phyloP scores from a whole-genome alignment of 2,888 invertebrate genomes.

The Philonicus albiceps region DNA sequence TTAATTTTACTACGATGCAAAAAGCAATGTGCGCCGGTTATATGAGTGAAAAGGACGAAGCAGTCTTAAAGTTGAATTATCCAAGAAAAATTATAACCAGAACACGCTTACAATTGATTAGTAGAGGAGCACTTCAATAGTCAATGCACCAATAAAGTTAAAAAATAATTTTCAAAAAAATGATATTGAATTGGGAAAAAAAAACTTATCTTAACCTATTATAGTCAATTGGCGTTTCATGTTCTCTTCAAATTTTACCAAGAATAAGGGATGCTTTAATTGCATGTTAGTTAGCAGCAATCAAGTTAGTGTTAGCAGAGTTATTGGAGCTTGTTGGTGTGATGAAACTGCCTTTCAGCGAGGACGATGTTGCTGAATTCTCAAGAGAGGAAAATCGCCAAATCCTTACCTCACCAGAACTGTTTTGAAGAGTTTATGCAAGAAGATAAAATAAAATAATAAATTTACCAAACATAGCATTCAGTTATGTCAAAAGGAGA shows the following conservation, averaged over 20 bases:
- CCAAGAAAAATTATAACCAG: neutral
- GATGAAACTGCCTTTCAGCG: slow-evolving; percentile 29
- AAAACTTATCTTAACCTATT: neutral
- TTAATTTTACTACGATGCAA: neutral
- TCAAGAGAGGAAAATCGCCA: slow-evolving; percentile 56
- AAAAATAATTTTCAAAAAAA: neutral
- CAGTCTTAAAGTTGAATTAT: neutral
- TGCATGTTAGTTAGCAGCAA: slow-evolving; percentile 14
- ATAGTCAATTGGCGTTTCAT: neutral
- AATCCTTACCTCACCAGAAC: slow-evolving; percentile 56
- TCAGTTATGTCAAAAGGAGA: neutral
- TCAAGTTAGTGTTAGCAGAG: slow-evolving; percentile 34
- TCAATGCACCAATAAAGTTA: slow-evolving; percentile 25
- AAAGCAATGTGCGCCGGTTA: neutral
- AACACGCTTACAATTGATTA: neutral
- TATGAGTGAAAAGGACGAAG: neutral
- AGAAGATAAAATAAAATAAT: slow-evolving; percentile 18
- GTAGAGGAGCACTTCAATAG: neutral
- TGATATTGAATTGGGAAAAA: neutral
- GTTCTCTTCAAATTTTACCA: neutral
- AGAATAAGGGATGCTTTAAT: neutral
- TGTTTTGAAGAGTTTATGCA: slow-evolving; percentile 22
- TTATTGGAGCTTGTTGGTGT: slow-evolving; percentile 27
- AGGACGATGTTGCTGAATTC: slow-evolving; percentile 51
- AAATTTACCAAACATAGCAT: slow-evolving; percentile 5